Base-by-base conservation (phyloP, 2,113 vertebrate genomes). In the Istiophorus platypterus region DNA sequence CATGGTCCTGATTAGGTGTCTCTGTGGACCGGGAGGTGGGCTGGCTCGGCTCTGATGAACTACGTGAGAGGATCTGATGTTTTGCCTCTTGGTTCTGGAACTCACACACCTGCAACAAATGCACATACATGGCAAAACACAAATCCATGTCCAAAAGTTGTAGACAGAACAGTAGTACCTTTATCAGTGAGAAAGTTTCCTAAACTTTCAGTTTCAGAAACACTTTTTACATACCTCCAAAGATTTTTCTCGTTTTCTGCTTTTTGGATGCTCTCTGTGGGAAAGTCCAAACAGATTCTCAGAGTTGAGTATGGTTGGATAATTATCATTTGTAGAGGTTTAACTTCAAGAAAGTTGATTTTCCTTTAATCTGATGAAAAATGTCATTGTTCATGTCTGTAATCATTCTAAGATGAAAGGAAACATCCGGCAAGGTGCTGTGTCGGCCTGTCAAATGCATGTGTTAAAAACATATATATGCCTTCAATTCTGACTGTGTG, bases 181-280 rank as follows among this genome's bases (percentile, higher is more conserved):
- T 61, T 3, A 58, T 24, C 27, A 29, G 39, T n/a, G 9, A 12
- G 20, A 34, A 42, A 22, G 15, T 24, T 83, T 15, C 24, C 7
- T 42, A 22, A 49, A 42, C 12, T 56, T 18, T 34, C 6, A 4
- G 59, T 6, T 18, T 15, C 22, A 56, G 65, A 61, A 39, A 72
- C 37, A 71, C 7, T 26, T 75, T 87, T 41, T 15, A 76, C 86
- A 59, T 61, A 93, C 93, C 90, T 92, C 76, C 17, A 80, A 1
- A 31, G 85, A 91, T 70, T 76, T 91, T 47, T 88, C 90, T 71
- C 86, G 75, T 83, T 88, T 92, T 87, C 83, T 91, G 45, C 75
- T 45, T 54, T 70, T 86, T 14, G 54, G 54, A 5, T 71, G 68
- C 3, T 93, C 89, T 76, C 93, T 95, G 80, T 11, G 15, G 34